Base-by-base conservation (phyloP, 1,140 invertebrate species). In the Drosophila melanogaster region DNA sequence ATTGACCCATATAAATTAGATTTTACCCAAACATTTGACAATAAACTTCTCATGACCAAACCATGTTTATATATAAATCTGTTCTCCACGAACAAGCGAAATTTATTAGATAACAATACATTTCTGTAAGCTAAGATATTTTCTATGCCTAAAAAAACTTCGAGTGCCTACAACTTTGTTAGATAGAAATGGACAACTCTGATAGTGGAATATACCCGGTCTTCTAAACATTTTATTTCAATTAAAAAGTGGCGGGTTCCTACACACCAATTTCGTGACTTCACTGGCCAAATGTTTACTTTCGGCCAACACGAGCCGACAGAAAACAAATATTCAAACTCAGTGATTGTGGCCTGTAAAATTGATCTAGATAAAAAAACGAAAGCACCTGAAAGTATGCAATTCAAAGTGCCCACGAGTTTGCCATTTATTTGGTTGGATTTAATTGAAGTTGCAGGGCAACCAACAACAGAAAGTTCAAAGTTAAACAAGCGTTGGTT, bases 161-260 rank as follows among this genome's bases (percentile, higher is more conserved):
- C 17, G 17, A 22, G 2, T 6, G 12, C 12, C 12, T 46, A 12
- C 1, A 30, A 37, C 37, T 17, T 17, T 22, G 11, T 22, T 12
- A 12, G 15, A 3, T 5, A 8, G 2, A 30, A 8, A 15, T 38
- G 3, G 55, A 5, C 57, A 43, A 4, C 40, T 22, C 37, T 11
- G 8, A 0, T n/a, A 38, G 12, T 30, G 3, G 4, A 59, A 56
- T 54, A 44, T 56, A 70, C 66, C 55, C 33, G 17, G 40, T 57
- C 46, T 46, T 69, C 56, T 30, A 78, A 75, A 81, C 83, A 81
- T 86, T 86, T 75, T 65, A 86, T 79, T 86, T 89, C 83, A 87
- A 86, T 86, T 86, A 87, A 87, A 86, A 43, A 57, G 59, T 33
- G 49, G 51, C 40, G 49, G 50, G 57, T 81, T 66, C 49, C 60